Evolutionary conservation across 2,113 vertebrate species (phyloP).

Genomic region (Calyptommatus sinebrachiatus): DNA sequence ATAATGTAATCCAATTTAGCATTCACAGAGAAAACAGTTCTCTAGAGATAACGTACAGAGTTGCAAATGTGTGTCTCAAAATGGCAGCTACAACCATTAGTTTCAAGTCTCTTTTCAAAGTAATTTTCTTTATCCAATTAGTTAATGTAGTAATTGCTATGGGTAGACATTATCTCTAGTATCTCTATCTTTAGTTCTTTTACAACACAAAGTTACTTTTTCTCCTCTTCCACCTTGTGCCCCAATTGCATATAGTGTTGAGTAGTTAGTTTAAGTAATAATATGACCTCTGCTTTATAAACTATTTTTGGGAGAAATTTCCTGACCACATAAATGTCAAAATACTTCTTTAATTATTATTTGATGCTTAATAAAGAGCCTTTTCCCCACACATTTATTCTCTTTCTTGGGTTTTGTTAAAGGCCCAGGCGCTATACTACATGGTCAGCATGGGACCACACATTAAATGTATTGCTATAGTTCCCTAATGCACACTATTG

Average conservation of each 20-base stretch:
- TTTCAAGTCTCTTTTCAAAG: slow-evolving; percentile 33
- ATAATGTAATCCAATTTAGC: not conserved
- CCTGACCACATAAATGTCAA: not conserved
- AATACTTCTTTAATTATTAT: not conserved
- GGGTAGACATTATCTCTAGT: slow-evolving; percentile 48
- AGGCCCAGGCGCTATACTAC: no score
- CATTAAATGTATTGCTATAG: no score
- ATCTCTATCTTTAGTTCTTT: slow-evolving; percentile 23
- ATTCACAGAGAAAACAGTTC: not conserved
- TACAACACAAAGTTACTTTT: slow-evolving; percentile 34
- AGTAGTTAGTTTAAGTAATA: slow-evolving; percentile 33
- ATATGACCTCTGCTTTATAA: not conserved
- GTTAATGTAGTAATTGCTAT: slow-evolving; percentile 32
- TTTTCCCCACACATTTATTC: not conserved
- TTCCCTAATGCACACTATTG: no score
- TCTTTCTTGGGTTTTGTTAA: not conserved
- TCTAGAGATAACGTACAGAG: slow-evolving; percentile 21
- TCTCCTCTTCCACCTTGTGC: not conserved
- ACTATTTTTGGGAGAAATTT: not conserved
- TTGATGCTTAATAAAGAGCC: not conserved
- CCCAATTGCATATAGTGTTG: slow-evolving; percentile 2
- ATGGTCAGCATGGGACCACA: no score
- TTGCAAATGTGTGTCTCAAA: slow-evolving; percentile 2
- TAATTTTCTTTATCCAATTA: slow-evolving; percentile 32
- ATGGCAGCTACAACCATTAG: not conserved